Evolutionary conservation across 2,888 invertebrate genomes (phyloP), one percentile per base, ranked within the genome.

Genomic region (Malthinus seriepunctatus): DNA sequence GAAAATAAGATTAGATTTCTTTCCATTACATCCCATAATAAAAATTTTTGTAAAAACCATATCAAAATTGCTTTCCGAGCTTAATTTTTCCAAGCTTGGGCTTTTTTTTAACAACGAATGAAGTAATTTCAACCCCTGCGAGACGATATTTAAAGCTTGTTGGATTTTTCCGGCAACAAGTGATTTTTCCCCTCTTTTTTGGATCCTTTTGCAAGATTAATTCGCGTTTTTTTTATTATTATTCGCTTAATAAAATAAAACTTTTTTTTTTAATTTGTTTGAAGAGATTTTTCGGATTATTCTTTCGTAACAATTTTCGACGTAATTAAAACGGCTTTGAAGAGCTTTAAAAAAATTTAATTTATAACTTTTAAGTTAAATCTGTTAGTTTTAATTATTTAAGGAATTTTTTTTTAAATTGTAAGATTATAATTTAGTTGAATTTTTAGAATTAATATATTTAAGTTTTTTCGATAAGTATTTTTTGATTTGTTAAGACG

Each of bases 81-180:
- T 32, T 42, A 23, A 52, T 59, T 64, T 66, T 69, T 65, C 60
- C 15, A 42, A 37, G 52, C 52, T 61, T 5, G 3, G 23, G n/a
- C n/a, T n/a, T n/a, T 23, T 23, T 61, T 55, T 57, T 53, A 54
- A 60, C 59, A 55, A 60, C 54, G 14, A 15, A 42, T 32, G 31
- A 31, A 49, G 50, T 51, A 51, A 55, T 60, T 55, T 47, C 14
- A 54, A 55, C 54, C 55, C 55, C 51, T 47, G 48, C 51, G 56
- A 52, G 56, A 56, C 42, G 45, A 39, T 53, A 59, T 59, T 50
- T 51, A 53, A 39, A 52, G 49, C 51, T 45, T 56, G 54, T 56
- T 47, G 59, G 39, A 58, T 61, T 64, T 67, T 69, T 66, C 58
- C 61, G 58, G 68, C 73, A 74, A 74, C 73, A 73, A 71, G 73